These are phyloP conservation scores for Channa maculata DNA, from an alignment of 2,113 vertebrate genomes.

Conservation along the genomic window DNA sequence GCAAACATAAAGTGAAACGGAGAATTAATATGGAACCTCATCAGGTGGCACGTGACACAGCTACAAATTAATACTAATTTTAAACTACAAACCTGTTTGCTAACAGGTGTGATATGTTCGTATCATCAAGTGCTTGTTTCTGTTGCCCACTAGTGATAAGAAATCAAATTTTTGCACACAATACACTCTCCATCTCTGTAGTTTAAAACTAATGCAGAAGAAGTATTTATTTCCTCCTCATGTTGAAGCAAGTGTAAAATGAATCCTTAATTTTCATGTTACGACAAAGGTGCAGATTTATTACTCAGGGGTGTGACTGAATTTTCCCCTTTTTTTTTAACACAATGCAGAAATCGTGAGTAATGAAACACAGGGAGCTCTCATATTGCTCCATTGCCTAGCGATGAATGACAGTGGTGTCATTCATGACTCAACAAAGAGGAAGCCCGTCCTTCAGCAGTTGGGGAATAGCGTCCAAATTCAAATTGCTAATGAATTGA, in stretches of 20 bases:
- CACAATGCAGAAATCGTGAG: background rate
- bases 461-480: background rate
- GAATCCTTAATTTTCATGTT: background rate
- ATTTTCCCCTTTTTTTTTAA: background rate
- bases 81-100: too few species aligned
- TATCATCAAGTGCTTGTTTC: too few species aligned
- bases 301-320: background rate
- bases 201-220: too few species aligned
- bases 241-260: conserved; percentile 39
- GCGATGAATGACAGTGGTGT: conserved; percentile 27
- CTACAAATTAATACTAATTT: too few species aligned
- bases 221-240: background rate
- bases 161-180: too few species aligned
- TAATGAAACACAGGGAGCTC: background rate
- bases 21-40: too few species aligned
- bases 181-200: too few species aligned
- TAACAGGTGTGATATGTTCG: too few species aligned
- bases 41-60: too few species aligned
- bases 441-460: background rate
- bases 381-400: conserved; percentile 54
- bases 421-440: background rate
- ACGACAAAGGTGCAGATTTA: background rate
- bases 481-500: too few species aligned
- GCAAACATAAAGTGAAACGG: too few species aligned
- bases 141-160: too few species aligned